Evolutionary conservation across 1,140 invertebrate species (phyloP), one percentile per base, ranked within the genome.

Genomic region (Apis dorsata): DNA sequence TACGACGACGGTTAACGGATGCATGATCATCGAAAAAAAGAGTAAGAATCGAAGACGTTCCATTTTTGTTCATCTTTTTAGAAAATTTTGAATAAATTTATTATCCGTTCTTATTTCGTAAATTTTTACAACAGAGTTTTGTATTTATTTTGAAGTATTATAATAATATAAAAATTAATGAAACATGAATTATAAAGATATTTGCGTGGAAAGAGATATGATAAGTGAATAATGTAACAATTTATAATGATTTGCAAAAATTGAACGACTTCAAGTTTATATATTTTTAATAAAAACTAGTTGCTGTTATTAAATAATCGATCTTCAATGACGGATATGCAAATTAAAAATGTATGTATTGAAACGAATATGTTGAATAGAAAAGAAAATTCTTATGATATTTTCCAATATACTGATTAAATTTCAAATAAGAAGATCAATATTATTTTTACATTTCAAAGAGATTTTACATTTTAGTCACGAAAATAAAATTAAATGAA

Each of bases 401-500:
- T 78, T 86, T 60, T 72, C 53, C 57, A 51, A 62, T n/a, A 49
- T 19, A 10, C 15, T 24, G 49, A 9, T 10, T 44, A 44, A 68
- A 69, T 68, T 44, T 17, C 15, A 70, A 7, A 21, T 4, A 69
- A 49, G 1, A 21, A n/a, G 5, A 55, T 60, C 11, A 55, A 19
- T 19, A 59, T 59, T n/a, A 59, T 8, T 5, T 17, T 74, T 53
- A 44, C 7, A 55, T 44, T 44, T 49, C 76, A 24, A 17, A 69
- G 65, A 49, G 49, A 7, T 44, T 49, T 24, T 19, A 77, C 2
- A 10, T 51, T 21, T 62, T 17, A n/a, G 17, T 21, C 17, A 21
- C 7, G 28, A 34, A 49, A 81, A 74, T 11, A 75, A 78, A 83
- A 86, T 85, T 59, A 81, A 86, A 89, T 74, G 55, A 44, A 81